Evolutionary conservation across 2,113 vertebrate genomes (phyloP), one percentile per base, ranked within the genome.

Genomic region (Antidorcas marsupialis): DNA sequence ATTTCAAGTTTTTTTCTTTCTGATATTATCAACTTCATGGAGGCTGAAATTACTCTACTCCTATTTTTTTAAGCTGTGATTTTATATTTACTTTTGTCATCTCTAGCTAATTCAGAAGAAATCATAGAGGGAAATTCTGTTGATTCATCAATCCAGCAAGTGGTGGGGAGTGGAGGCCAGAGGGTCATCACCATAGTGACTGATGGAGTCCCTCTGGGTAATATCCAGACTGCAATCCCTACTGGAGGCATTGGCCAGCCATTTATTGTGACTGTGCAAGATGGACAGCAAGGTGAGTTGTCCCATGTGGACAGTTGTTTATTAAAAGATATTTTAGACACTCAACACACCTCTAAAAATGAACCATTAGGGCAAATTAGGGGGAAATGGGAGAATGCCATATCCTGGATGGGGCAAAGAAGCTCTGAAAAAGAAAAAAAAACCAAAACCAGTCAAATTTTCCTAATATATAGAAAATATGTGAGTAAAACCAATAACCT

Each of bases 231-330:
- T 0, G 90, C 98, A 13, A 6, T 98, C 45, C 97, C 98, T 39
- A 0, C 99, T 0, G 98, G 96, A 15, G 53, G 98, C 85, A 98
- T 99, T 71, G 83, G 99, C 7, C 99, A 99, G 96, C 99, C 99
- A 0, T 99, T 99, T 93, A 98, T 99, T 7, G 99, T 99, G 4
- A 99, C 99, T 33, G 96, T 99, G 99, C 99, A 99, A 90, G 99
- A 99, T 1, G 99, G 99, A 27, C 99, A 99, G 96, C 99, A 99
- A 99, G 99, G 99, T 99, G 95, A 97, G 93, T 67, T 59, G 55
- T 57, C 19, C n/a, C 47, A 8, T 28, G 47, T 33, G 62, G 78
- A 89, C 53, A 88, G 5, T 9, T 87, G 19, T 67, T 91, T 88
- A 83, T 82, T 81, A 60, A 71, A 91, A 94, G 25, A 43, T 85